phyloP scores from a whole-genome alignment of 2,888 invertebrate species.

The Spatulosminthurus flaviceps region DNA sequence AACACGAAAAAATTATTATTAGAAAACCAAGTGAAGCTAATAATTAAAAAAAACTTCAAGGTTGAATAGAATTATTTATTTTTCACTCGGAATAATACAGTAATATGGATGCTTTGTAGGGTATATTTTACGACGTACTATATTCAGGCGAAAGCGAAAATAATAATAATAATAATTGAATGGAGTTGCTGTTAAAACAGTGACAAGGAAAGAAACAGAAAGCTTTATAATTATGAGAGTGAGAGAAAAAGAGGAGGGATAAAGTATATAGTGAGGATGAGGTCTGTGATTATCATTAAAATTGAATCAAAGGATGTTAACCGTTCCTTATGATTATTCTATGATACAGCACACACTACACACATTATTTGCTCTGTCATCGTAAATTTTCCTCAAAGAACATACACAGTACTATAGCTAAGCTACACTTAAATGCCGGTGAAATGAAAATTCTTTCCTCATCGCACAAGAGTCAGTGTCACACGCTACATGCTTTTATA shows the following conservation, averaged over 20 bases:
- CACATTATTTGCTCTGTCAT: slow-evolving; percentile 7
- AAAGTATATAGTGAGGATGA: too few relatives aligned
- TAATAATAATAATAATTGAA: neutral
- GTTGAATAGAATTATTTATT: neutral
- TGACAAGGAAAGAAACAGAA: slow-evolving; percentile 19
- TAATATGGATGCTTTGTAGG: too few relatives aligned
- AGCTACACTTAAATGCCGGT: neutral
- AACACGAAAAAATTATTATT: neutral
- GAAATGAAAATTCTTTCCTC: slow-evolving; percentile 13
- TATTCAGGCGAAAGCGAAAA: slow-evolving; percentile 2
- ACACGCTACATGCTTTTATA: neutral
- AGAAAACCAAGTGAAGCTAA: neutral
- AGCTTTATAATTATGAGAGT: neutral
- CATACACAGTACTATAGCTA: too few relatives aligned
- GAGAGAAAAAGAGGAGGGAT: neutral
- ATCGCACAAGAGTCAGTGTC: neutral
- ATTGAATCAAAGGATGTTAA: slow-evolving; percentile 22
- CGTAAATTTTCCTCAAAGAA: neutral
- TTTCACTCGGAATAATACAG: neutral
- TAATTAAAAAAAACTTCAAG: neutral
- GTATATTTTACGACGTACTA: neutral
- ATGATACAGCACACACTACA: neutral
- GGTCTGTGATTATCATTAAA: neutral
- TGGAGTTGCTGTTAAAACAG: neutral
- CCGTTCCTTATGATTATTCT: neutral